These are phyloP conservation scores for Ophiothrix spiculata DNA, from an alignment of 35 echinoderm and acorn worm species.

Conservation along the genomic window DNA sequence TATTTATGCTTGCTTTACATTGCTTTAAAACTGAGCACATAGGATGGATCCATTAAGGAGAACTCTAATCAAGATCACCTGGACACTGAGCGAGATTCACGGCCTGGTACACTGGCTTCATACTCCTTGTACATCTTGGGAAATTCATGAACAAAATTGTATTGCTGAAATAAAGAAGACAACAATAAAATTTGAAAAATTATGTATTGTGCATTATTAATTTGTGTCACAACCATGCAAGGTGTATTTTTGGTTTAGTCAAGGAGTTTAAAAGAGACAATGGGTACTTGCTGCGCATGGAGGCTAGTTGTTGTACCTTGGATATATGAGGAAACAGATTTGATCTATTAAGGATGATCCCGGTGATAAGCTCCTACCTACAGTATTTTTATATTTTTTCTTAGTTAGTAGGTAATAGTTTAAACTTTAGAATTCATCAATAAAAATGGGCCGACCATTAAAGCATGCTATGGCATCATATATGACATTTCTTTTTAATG, in stretches of 20 bases:
- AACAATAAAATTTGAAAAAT: neutral
- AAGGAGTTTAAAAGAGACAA: neutral
- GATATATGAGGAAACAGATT: neutral
- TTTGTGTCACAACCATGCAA: neutral
- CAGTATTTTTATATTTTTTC: no score
- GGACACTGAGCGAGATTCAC: conserved; percentile 57
- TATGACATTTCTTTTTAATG: no score
- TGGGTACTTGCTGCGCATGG: neutral
- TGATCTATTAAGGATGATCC: neutral
- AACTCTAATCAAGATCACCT: conserved; percentile 21
- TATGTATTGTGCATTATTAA: neutral
- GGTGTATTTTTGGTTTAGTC: neutral
- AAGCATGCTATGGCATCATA: no score
- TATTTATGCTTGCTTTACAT: no score
- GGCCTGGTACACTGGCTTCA: conserved; percentile 27
- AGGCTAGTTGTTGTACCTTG: neutral
- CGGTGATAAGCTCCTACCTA: no score
- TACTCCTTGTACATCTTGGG: conserved; percentile 63
- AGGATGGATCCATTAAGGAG: neutral
- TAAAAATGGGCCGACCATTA: no score
- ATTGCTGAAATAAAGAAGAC: conserved; percentile 64
- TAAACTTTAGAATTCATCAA: no score
- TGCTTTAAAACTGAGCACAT: neutral
- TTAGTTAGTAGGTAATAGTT: no score
- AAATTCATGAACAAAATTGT: conserved; percentile 91